These are phyloP conservation scores for Mythimna lalbum DNA, from an alignment of 2,888 invertebrate genomes.

Conservation along the genomic window DNA sequence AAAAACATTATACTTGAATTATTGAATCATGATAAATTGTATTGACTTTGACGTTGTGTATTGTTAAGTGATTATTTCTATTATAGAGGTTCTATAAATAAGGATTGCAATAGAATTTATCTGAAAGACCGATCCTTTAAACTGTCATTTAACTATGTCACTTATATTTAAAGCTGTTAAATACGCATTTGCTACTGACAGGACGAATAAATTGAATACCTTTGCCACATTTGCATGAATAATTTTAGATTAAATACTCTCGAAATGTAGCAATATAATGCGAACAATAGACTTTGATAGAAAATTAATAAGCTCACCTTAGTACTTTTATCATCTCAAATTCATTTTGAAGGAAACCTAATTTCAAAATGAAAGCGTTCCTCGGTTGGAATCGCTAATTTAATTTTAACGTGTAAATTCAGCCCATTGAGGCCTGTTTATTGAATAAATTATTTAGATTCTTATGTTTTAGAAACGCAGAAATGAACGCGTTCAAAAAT, in stretches of 20 bases:
- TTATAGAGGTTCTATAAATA: no score
- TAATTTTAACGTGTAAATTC: slow-evolving; percentile 70
- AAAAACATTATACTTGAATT: neutral
- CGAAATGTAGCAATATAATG: slow-evolving; percentile 16
- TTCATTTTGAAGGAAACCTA: slow-evolving; percentile 65
- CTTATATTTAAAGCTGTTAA: slow-evolving; percentile 22
- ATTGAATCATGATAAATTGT: no score
- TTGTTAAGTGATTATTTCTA: no score
- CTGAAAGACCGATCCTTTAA: neutral
- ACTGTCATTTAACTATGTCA: slow-evolving; percentile 13
- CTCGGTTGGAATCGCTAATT: slow-evolving; percentile 67
- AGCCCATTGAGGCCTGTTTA: slow-evolving; percentile 66
- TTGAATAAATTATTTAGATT: slow-evolving; percentile 69
- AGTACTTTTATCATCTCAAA: slow-evolving; percentile 60
- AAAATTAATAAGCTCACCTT: slow-evolving; percentile 62
- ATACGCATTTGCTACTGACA: slow-evolving; percentile 4
- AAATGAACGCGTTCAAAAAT: slow-evolving; percentile 49
- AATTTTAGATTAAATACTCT: slow-evolving; percentile 25
- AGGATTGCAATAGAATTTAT: no score
- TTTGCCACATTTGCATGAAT: slow-evolving; percentile 34
- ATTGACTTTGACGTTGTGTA: no score
- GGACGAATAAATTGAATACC: neutral
- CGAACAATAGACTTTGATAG: slow-evolving; percentile 48
- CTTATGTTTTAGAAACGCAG: slow-evolving; percentile 61
- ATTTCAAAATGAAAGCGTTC: slow-evolving; percentile 63